Conservation (phyloP, 2,113 vertebrate genomes). For the Oenanthe melanoleuca region DNA sequence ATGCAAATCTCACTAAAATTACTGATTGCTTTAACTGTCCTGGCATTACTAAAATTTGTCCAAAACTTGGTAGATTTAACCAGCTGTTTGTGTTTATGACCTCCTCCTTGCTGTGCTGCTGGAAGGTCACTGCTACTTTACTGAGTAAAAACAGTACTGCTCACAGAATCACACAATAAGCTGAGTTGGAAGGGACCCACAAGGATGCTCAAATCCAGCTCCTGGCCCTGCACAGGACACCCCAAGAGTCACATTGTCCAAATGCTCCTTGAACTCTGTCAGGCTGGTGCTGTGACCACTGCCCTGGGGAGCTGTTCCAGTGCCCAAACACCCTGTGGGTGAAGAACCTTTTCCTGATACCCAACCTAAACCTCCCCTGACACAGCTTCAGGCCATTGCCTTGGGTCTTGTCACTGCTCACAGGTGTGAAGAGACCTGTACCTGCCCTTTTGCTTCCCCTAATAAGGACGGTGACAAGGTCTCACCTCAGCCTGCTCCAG, state of each 20-base stretch:
- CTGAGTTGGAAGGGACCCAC: not conserved
- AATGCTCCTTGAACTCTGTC: rapidly evolving
- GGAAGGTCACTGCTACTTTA: not conserved
- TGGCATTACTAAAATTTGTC: not conserved
- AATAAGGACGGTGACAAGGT: not conserved
- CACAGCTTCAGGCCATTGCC: not conserved
- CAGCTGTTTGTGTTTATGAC: not conserved
- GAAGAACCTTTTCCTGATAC: rapidly evolving
- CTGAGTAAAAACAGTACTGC: not conserved
- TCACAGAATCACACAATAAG: not conserved
- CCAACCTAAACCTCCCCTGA: not conserved
- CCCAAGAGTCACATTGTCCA: too few species aligned
- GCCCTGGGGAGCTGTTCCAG: not conserved
- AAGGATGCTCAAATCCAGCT: not conserved
- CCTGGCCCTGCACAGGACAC: too few species aligned
- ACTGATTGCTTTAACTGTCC: not conserved
- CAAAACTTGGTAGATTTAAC: not conserved
- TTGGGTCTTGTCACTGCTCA: not conserved
- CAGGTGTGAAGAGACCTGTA: not conserved
- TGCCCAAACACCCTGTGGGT: rapidly evolving
- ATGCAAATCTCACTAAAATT: not conserved
- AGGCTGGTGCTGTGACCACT: not conserved
- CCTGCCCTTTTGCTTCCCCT: not conserved
- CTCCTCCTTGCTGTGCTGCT: not conserved
- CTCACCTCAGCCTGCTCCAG: not conserved